Percentiles rank a stretch among this genome's conserved stretches.
These are phyloP conservation scores for Acholoe squamosa DNA, from an alignment of 2,888 invertebrate genomes.

Conservation along the genomic window DNA sequence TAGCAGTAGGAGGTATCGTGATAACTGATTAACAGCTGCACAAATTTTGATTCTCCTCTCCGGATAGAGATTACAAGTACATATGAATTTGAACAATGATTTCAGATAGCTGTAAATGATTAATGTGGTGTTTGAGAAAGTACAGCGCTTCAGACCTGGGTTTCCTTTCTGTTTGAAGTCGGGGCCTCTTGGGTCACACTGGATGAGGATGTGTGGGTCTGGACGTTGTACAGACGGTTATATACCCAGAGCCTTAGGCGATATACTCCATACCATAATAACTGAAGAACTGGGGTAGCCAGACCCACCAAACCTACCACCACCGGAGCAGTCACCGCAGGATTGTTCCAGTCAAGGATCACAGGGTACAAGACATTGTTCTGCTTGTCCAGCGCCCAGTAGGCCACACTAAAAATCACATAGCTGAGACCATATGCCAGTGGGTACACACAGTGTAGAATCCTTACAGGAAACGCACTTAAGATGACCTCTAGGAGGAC, in stretches of 20 bases:
- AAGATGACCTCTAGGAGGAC: constrained; percentile 64
- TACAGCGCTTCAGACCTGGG: neutral
- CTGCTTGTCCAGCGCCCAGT: constrained; percentile 62
- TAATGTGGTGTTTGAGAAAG: too few relatives aligned
- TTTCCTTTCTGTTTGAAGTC: neutral
- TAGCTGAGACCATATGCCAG: constrained; percentile 63
- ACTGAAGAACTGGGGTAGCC: constrained; percentile 50
- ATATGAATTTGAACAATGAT: too few relatives aligned
- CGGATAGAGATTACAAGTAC: too few relatives aligned
- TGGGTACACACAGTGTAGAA: constrained; percentile 63
- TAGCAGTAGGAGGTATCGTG: too few relatives aligned
- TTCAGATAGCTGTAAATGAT: too few relatives aligned
- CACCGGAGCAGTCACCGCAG: constrained; percentile 1
- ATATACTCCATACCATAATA: constrained; percentile 50
- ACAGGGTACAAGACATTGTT: constrained; percentile 65
- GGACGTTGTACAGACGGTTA: neutral
- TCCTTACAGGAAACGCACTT: constrained; percentile 63
- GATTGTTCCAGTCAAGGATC: constrained; percentile 66
- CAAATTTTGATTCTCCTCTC: too few relatives aligned
- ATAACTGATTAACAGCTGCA: too few relatives aligned
- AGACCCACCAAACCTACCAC: constrained; percentile 23
- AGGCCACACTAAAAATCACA: constrained; percentile 60
- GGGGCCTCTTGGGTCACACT: neutral
- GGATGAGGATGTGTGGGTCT: neutral
- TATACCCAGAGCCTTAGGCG: constrained; percentile 46